Evolutionary conservation across 2,113 vertebrate genomes (phyloP), one percentile per base, ranked within the genome.

Genomic region (Macrotus californicus): DNA sequence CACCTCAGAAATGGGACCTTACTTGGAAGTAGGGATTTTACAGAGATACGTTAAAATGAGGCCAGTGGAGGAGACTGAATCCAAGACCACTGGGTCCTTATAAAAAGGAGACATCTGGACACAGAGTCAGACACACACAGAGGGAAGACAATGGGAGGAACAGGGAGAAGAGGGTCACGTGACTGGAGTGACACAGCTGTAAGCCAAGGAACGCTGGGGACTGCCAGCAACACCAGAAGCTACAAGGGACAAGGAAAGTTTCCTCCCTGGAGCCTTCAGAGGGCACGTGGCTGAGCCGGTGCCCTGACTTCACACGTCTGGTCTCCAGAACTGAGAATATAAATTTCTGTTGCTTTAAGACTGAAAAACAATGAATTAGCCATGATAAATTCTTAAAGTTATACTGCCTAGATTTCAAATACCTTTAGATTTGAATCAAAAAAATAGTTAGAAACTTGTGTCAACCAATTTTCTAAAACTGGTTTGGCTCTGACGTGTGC

Each of bases 391-490:
- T 69, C 73, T 41, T 29, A 85, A 84, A 84, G 48, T 50, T 29
- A 61, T n/a, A 50, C 46, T 26, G 22, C 46, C 72, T 89, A 80
- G 29, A 66, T 43, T 66, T 80, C 39, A 80, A 85, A 66, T 54
- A 46, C 59, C 59, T 70, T 79, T 66, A 73, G 76, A 34, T 87
- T 70, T 34, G 10, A 70, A 83, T 61, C 26, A 73, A 87, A 92
- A 92, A 83, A 77, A 21, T 36, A 64, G 18, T 46, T 19, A 34
- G 2, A 76, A 52, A 22, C 43, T 70, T 52, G 19, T 80, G 59
- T 36, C 72, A 46, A 75, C 50, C 31, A 52, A 1, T 54, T 80
- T 31, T 93, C 52, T 41, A 77, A 94, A 48, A 31, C 2, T 0
- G 6, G 15, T 46, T 92, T 84, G 34, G 70, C 67, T 94, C 54